Conservation (phyloP, 1,140 invertebrate genomes). For the Drosophila saltans region DNA sequence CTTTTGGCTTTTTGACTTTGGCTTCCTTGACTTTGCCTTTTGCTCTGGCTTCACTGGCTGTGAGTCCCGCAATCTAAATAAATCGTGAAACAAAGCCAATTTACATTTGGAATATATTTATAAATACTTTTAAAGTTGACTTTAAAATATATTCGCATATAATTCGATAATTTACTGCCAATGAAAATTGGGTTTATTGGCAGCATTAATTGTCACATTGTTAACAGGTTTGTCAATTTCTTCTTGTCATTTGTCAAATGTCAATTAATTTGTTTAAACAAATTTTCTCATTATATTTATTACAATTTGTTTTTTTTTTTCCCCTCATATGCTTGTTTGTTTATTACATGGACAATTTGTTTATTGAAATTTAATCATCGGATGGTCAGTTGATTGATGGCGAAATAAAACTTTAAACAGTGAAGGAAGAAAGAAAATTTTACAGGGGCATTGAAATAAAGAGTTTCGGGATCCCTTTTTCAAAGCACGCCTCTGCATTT, state of each 20-base stretch:
- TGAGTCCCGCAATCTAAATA: not conserved
- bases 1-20: conserved; percentile 2
- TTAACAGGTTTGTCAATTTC: conserved; percentile 2
- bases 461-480: not conserved
- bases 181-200: conserved; percentile 5
- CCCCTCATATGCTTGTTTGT: not conserved
- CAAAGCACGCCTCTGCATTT: not conserved
- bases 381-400: conserved; percentile 15
- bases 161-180: not conserved
- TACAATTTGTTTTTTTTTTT: not conserved
- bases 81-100: conserved; percentile 25
- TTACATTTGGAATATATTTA: not conserved
- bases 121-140: too few relatives aligned
- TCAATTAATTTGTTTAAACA: conserved; percentile 13
- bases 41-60: conserved; percentile 20
- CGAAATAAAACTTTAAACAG: conserved; percentile 2
- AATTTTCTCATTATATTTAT: conserved; percentile 6
- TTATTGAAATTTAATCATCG: conserved; percentile 21
- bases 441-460: not conserved
- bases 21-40: conserved; percentile 25
- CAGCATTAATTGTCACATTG: conserved; percentile 5
- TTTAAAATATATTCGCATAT: not conserved
- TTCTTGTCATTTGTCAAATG: not conserved
- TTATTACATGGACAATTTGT: not conserved
- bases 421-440: not conserved